These are phyloP conservation scores for Echinops telfairi DNA, from an alignment of 2,113 vertebrate genomes.

Conservation along the genomic window DNA sequence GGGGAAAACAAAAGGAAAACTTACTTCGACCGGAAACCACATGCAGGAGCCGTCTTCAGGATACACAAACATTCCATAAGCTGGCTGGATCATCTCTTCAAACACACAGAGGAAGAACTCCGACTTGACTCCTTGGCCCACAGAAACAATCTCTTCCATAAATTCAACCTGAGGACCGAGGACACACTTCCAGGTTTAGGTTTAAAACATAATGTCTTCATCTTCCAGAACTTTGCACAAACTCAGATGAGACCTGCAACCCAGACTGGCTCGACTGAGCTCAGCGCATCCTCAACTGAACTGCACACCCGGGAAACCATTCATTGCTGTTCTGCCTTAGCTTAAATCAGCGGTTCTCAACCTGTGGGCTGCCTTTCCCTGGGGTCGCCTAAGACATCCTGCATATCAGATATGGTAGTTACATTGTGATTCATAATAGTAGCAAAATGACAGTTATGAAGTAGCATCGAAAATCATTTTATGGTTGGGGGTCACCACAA, in stretches of 20 bases:
- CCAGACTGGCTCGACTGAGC: not conserved
- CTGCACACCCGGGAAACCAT: not conserved
- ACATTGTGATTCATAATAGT: too few relatives aligned
- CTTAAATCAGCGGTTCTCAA: too few relatives aligned
- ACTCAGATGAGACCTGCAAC: constrained; percentile 14
- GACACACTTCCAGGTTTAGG: not conserved
- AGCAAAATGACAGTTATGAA: too few relatives aligned
- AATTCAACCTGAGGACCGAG: constrained; percentile 87
- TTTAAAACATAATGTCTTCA: constrained; percentile 23
- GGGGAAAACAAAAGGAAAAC: constrained; percentile 25
- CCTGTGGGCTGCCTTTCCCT: too few relatives aligned
- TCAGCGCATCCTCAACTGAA: not conserved
- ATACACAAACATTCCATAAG: constrained; percentile 88
- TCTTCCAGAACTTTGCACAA: not conserved
- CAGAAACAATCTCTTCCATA: constrained; percentile 75
- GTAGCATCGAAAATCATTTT: too few relatives aligned
- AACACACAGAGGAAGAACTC: constrained; percentile 90
- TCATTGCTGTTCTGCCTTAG: not conserved
- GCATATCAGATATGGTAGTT: too few relatives aligned
- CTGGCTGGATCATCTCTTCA: constrained; percentile 85
- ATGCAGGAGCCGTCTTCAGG: constrained; percentile 82
- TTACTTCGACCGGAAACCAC: constrained; percentile 91
- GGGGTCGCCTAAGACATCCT: too few relatives aligned
- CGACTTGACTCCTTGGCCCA: constrained; percentile 74
- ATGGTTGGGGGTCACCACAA: too few relatives aligned